Evolutionary conservation across 1,140 invertebrate species (phyloP).

Genomic region (Aphelinus atriplicis): DNA sequence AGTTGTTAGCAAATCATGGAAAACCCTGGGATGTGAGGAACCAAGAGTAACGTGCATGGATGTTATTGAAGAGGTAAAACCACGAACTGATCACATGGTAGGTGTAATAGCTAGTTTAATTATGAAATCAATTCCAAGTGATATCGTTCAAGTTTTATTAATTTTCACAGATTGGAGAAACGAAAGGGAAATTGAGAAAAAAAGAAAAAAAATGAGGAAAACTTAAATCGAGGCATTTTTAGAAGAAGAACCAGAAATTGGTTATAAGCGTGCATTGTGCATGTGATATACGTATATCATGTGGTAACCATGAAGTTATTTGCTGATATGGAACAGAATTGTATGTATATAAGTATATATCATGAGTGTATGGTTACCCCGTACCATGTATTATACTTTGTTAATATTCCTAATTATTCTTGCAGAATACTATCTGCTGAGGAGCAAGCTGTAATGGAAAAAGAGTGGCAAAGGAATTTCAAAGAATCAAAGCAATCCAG

Average conservation of each 20-base stretch:
- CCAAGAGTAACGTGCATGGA: slow-evolving; percentile 94
- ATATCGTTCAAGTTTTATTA: not conserved
- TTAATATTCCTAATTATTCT: not conserved
- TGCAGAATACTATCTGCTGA: slow-evolving; percentile 82
- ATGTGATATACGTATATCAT: slow-evolving; percentile 65
- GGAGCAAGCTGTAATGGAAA: slow-evolving; percentile 86
- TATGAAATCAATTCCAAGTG: not conserved
- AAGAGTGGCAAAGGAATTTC: slow-evolving; percentile 98
- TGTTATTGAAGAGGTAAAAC: slow-evolving; percentile 96
- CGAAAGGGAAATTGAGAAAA: slow-evolving; percentile 93
- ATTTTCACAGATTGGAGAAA: slow-evolving; percentile 84
- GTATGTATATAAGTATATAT: slow-evolving; percentile 43
- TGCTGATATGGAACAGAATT: slow-evolving; percentile 94
- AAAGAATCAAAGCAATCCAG: slow-evolving; percentile 94
- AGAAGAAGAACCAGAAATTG: slow-evolving; percentile 93
- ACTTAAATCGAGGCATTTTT: slow-evolving; percentile 71
- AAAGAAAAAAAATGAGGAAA: slow-evolving; percentile 85
- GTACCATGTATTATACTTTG: too few relatives aligned
- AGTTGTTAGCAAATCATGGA: slow-evolving; percentile 94
- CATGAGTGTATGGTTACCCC: too few relatives aligned
- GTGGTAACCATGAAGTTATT: slow-evolving; percentile 99
- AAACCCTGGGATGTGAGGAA: slow-evolving; percentile 94
- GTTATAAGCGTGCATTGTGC: slow-evolving; percentile 94
- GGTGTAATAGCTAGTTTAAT: slow-evolving; percentile 42
- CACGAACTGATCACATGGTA: slow-evolving; percentile 93